Percentiles rank a stretch among this genome's conserved stretches.
Evolutionary conservation across 64 coral and sea anemone species (phyloP).

Genomic region (Astreopora myriophthalma): DNA sequence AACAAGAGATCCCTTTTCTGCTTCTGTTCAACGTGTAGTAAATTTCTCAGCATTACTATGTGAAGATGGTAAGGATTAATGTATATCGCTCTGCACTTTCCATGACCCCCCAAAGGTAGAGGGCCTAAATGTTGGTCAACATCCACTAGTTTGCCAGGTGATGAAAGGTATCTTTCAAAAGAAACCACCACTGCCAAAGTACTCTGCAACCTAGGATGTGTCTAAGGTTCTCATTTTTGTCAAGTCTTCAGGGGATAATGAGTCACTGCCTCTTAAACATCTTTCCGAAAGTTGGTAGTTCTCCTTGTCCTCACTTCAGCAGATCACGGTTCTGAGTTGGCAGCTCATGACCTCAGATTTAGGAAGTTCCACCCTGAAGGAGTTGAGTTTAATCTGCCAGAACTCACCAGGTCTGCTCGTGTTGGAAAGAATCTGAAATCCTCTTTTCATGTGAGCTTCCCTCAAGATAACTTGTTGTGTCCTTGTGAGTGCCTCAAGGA

Average conservation of each 20-base stretch:
- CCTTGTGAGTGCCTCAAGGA: constrained; percentile 20
- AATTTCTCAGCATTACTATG: neutral
- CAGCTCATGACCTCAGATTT: constrained; percentile 65
- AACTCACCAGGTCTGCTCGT: constrained; percentile 39
- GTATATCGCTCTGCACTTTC: constrained; percentile 19
- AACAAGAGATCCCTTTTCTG: constrained; percentile 29
- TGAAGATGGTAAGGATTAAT: neutral
- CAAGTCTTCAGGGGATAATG: constrained; percentile 4
- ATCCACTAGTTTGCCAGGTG: constrained; percentile 35
- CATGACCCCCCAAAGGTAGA: constrained; percentile 18
- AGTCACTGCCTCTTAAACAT: constrained; percentile 43
- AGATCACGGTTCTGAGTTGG: constrained; percentile 5
- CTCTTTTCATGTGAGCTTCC: constrained; percentile 30
- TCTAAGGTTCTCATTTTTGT: neutral
- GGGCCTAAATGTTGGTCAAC: constrained; percentile 12
- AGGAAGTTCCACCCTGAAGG: constrained; percentile 20
- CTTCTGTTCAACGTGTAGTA: neutral
- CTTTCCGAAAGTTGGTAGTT: constrained; percentile 26
- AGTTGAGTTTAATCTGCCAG: constrained; percentile 33
- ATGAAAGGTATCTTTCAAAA: constrained; percentile 33
- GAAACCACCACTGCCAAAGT: constrained; percentile 2
- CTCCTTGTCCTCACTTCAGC: constrained; percentile 36
- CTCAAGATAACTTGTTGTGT: constrained; percentile 12
- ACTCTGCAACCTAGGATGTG: constrained; percentile 23
- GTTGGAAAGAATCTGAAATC: neutral